Conservation (phyloP, 30 jellyfish, hydroid and myxozoan genomes). For the Chrysaora quinquecirrha region DNA sequence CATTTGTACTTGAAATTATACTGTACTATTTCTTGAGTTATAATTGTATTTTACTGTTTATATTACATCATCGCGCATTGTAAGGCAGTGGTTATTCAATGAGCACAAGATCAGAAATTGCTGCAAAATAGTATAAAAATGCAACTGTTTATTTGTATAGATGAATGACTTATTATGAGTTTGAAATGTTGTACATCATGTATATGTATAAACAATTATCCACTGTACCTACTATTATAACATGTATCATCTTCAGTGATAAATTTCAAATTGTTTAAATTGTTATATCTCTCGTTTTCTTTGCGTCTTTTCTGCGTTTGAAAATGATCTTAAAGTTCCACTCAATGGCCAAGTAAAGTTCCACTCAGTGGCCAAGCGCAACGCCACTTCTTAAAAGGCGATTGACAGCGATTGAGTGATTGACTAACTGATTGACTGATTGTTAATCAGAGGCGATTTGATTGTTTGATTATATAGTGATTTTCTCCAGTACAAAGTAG, state of each 20-base stretch:
- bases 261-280: constrained; percentile 31
- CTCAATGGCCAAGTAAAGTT: too few species aligned
- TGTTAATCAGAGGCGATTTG: too few species aligned
- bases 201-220: constrained; percentile 61
- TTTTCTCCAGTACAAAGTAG: too few species aligned
- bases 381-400: too few species aligned
- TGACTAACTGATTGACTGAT: too few species aligned
- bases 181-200: constrained; percentile 62
- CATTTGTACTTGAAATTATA: constrained; percentile 46
- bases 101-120: too few species aligned
- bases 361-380: too few species aligned
- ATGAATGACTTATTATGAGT: constrained; percentile 18
- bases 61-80: too few species aligned
- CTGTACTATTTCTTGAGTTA: constrained; percentile 54
- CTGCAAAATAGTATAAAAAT: too few species aligned
- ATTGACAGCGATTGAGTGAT: too few species aligned
- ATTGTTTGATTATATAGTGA: too few species aligned
- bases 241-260: constrained; percentile 45
- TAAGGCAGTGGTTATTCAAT: too few species aligned
- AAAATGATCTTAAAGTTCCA: background rate
- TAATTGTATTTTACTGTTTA: constrained; percentile 58
- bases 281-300: background rate
- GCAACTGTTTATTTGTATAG: constrained; percentile 16
- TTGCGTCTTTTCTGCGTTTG: background rate
- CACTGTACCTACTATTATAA: constrained; percentile 56